These are phyloP conservation scores for Callospermophilus lateralis DNA, from an alignment of 2,113 vertebrate genomes.

Conservation along the genomic window DNA sequence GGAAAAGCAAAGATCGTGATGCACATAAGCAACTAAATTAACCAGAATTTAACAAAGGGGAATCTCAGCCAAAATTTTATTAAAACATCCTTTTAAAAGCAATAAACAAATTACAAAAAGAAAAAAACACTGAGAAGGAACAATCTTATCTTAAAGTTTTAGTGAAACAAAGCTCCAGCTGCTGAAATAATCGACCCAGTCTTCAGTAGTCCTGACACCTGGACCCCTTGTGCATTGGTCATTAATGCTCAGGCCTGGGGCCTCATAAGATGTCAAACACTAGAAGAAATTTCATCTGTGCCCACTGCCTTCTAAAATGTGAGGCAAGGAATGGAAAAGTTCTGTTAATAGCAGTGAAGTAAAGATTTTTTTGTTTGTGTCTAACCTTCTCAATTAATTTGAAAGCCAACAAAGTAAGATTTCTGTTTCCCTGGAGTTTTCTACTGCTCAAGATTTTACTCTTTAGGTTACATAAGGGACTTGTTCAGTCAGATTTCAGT, in stretches of 20 bases:
- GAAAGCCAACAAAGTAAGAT: neutral
- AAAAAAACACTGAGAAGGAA: neutral
- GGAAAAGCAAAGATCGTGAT: neutral
- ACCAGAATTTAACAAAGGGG: constrained; percentile 20
- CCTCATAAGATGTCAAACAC: neutral
- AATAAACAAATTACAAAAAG: constrained; percentile 46
- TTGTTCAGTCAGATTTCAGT: neutral
- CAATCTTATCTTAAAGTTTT: neutral
- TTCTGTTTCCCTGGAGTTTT: neutral
- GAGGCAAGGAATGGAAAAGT: neutral
- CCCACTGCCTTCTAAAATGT: neutral
- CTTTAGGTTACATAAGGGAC: neutral
- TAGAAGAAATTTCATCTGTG: neutral
- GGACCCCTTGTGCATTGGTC: neutral
- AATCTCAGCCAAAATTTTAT: neutral
- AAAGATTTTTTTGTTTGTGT: neutral
- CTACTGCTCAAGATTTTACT: constrained; percentile 57
- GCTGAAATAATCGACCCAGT: neutral
- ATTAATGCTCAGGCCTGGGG: neutral
- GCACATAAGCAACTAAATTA: neutral
- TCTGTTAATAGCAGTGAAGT: neutral
- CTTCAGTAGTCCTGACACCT: neutral
- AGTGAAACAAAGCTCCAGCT: neutral
- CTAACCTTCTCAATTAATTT: constrained; percentile 30
- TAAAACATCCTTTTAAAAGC: neutral